Base-by-base conservation (phyloP, 1,140 invertebrate genomes). In the Pemphigus obesinymphae region DNA sequence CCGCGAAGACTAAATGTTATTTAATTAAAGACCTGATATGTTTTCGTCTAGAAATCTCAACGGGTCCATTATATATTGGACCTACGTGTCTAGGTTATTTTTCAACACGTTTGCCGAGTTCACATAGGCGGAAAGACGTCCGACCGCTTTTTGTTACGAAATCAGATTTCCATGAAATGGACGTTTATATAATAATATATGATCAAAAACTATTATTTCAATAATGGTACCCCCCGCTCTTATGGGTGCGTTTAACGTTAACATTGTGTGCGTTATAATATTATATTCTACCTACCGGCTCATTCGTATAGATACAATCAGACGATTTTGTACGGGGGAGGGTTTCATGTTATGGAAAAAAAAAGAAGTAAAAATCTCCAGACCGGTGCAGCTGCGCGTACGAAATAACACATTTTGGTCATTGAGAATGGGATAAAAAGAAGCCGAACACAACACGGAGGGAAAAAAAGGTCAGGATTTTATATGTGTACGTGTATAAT, bases 401-500 rank as follows among this genome's bases (percentile, higher is more conserved):
- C 40, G 17, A 80, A 43, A 80, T 80, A 63, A 63, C 55, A 80
- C 76, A 61, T 40, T 53, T 58, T 11, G 20, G 34, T 37, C 48
- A 17, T 70, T 26, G 37, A 26, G 75, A 78, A 58, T 40, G 40
- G 29, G 20, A 40, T 63, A 61, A 80, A 61, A 80, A 80, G 76
- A 80, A 43, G 34, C 55, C 55, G 76, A 40, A 80, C 31, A 63
- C 37, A 45, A 58, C 55, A 20, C 43, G 43, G n/a, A 23, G 7
- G 75, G 55, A n/a, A 34, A 61, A 61, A 78, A 61, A 61, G 53
- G 75, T 78, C 23, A 26, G 75, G 75, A 63, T 80, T 63, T 61
- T 29, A 17, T 76, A 13, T n/a, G 40, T 70, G n/a, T 43, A 31
- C 15, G 8, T 2, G 26, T 20, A 61, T 78, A 78, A 78, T 78